These are phyloP conservation scores for Poicephalus meyeri DNA, from an alignment of 2,113 vertebrate species.

Conservation along the genomic window DNA sequence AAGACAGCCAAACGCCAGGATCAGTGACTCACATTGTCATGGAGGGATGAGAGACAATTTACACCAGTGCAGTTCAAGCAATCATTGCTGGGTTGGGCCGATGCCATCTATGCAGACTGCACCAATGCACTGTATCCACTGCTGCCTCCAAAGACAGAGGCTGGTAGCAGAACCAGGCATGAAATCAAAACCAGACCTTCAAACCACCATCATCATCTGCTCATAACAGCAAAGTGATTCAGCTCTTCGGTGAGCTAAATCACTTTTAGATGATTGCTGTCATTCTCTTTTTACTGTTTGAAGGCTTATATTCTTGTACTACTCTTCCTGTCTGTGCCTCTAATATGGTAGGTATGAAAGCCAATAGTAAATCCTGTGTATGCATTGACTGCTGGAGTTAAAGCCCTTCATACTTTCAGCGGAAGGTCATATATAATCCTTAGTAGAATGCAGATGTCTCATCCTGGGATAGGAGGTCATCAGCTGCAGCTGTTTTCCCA, in stretches of 20 bases:
- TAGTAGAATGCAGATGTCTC: neutral
- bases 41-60: conserved; percentile 45
- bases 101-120: conserved; percentile 28
- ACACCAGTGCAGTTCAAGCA: conserved; percentile 49
- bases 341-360: neutral
- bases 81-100: neutral
- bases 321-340: neutral
- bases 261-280: neutral
- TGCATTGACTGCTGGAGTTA: neutral
- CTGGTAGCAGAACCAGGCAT: neutral
- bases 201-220: neutral
- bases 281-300: neutral
- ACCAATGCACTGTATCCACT: neutral
- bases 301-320: neutral
- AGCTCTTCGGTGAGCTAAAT: neutral
- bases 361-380: neutral
- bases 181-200: neutral
- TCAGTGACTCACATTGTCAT: conserved; percentile 30
- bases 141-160: neutral
- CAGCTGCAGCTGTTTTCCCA: neutral
- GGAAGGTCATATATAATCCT: neutral
- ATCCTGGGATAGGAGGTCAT: neutral
- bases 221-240: neutral
- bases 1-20: conserved; percentile 43
- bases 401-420: neutral